These are phyloP conservation scores for Hydractinia symbiolongicarpus DNA, from an alignment of 30 jellyfish, hydroid and myxozoan species.

Conservation along the genomic window DNA sequence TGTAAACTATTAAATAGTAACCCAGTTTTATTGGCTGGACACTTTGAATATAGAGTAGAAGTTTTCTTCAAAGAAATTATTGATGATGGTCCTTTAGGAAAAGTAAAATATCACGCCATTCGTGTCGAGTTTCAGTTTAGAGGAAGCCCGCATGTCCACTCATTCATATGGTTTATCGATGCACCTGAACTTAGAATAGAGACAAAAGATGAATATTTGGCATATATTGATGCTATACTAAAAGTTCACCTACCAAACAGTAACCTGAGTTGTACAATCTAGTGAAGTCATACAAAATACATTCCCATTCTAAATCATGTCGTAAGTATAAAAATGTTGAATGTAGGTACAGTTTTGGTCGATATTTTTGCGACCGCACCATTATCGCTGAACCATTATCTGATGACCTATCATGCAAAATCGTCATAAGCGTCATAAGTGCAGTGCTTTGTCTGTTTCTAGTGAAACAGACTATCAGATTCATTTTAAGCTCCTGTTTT, in stretches of 20 bases:
- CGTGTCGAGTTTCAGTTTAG: too few species aligned
- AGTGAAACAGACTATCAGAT: background rate
- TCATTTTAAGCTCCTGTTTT: too few species aligned
- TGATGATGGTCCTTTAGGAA: background rate
- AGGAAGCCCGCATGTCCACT: constrained; percentile 8
- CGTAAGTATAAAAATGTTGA: too few species aligned
- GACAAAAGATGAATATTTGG: background rate
- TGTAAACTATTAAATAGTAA: constrained; percentile 14
- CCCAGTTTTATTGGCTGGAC: constrained; percentile 3
- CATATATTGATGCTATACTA: background rate
- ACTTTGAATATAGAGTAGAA: too few species aligned
- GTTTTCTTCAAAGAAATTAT: constrained; percentile 15
- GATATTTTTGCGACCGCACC: too few species aligned
- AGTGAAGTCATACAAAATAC: background rate
- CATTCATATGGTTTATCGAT: constrained; percentile 7
- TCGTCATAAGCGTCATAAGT: background rate
- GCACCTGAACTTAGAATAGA: background rate
- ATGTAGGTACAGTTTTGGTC: too few species aligned
- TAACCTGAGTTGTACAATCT: background rate
- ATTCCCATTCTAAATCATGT: too few species aligned
- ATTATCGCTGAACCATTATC: too few species aligned
- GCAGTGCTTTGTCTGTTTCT: background rate
- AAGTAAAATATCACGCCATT: too few species aligned
- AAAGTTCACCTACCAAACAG: background rate
- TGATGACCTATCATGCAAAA: background rate